Evolutionary conservation across 2,888 invertebrate genomes (phyloP), one percentile per base, ranked within the genome.

Genomic region (Lathronympha strigana): DNA sequence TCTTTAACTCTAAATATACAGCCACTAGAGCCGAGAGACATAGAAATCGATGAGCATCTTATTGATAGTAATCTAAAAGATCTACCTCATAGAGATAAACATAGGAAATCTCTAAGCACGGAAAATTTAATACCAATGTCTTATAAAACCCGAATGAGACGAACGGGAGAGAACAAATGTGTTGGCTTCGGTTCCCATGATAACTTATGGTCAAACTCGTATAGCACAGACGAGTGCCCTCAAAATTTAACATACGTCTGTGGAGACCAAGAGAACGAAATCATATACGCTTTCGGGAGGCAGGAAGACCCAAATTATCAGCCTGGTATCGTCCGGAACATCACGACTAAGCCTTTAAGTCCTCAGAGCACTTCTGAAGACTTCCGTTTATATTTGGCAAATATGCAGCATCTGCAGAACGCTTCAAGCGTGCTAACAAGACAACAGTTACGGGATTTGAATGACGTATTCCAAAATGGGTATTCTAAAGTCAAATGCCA

Each of bases 391-490:
- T 95, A 95, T 78, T 82, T 95, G 69, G 95, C 95, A 21, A 95
- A 95, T 75, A 94, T 95, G 82, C 95, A 95, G 74, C 94, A 95
- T 78, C 78, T 95, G 6, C 95, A 95, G 72, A 95, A 94, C 69
- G 95, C 95, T 0, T 93, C 95, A 0, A 95, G 94, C 72, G 88
- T 94, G 0, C 79, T 95, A 3, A 88, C 93, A 0, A 83, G 95
- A n/a, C 87, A 93, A 36, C 94, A 95, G 67, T 77, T 95, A 53
- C 91, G 92, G 57, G 93, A 93, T 75, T 77, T 94, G 49, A 93
- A 93, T 71, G 87, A 92, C 13, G 92, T 94, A 0, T 94, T 94
- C 69, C 93, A 93, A 72, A 93, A 92, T 61, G 92, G 92, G 0
- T 93, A 93, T 71, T 90, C 91, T 0, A 88, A 88, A 68, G 86